These are phyloP conservation scores for Hoplodrina blanda DNA, from an alignment of 2,888 invertebrate genomes.

Conservation along the genomic window DNA sequence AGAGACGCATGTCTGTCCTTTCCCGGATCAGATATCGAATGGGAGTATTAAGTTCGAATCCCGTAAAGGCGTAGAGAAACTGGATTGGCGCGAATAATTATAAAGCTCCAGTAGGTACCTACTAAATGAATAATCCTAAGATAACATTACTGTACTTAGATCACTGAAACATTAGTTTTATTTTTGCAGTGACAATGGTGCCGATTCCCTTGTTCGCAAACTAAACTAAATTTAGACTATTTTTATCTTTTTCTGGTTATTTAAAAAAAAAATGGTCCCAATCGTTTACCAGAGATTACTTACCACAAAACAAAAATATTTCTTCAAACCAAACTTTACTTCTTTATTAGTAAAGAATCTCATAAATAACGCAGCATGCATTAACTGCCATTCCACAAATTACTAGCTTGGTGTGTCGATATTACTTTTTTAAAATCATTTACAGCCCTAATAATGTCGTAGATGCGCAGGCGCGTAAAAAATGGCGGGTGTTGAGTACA, in stretches of 20 bases:
- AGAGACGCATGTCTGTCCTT: slow-evolving; percentile 52
- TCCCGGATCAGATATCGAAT: slow-evolving; percentile 60
- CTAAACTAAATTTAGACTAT: no score
- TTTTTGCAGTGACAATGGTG: slow-evolving; percentile 23
- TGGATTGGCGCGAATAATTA: slow-evolving; percentile 48
- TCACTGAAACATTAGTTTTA: slow-evolving; percentile 38
- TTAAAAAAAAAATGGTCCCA: no score
- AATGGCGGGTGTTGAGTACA: slow-evolving; percentile 41
- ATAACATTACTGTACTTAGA: slow-evolving; percentile 25
- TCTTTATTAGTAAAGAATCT: no score
- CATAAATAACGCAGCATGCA: slow-evolving; percentile 14
- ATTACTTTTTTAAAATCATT: slow-evolving; percentile 48
- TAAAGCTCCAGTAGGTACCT: slow-evolving; percentile 11
- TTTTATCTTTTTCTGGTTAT: no score
- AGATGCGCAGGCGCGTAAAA: slow-evolving; percentile 46
- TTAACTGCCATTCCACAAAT: slow-evolving; percentile 45
- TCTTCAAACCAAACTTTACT: no score
- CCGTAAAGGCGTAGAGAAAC: slow-evolving; percentile 47
- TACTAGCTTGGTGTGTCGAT: slow-evolving; percentile 32
- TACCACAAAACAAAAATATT: no score
- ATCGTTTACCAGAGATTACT: no score
- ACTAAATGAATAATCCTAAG: slow-evolving; percentile 33
- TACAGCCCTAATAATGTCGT: slow-evolving; percentile 41
- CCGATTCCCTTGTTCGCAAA: no score
- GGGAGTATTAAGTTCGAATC: slow-evolving; percentile 46